phyloP scores from a whole-genome alignment of 2,888 invertebrate species.

The Heliconius hortense region DNA sequence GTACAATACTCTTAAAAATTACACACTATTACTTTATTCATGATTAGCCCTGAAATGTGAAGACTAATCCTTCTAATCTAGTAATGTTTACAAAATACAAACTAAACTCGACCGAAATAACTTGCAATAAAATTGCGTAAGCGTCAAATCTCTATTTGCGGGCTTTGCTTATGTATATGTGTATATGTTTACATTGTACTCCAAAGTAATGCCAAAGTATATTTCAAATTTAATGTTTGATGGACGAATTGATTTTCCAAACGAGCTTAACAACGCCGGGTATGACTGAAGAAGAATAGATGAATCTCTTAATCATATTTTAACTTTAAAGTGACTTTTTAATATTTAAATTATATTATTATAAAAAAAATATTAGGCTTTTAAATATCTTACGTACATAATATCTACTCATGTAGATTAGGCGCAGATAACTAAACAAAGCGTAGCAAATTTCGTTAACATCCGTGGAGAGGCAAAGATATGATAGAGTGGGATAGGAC shows the following conservation, averaged over 20 bases:
- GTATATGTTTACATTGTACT: too few relatives aligned
- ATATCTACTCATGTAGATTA: background rate
- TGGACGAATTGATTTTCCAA: too few relatives aligned
- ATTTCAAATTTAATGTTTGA: too few relatives aligned
- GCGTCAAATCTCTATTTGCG: background rate
- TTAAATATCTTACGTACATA: background rate
- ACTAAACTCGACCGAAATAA: background rate
- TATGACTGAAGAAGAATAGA: too few relatives aligned
- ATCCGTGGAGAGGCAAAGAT: background rate
- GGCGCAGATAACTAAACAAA: background rate
- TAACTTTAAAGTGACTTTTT: too few relatives aligned
- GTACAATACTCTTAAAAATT: too few relatives aligned
- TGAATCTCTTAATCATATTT: too few relatives aligned
- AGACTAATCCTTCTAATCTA: background rate
- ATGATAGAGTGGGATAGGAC: background rate
- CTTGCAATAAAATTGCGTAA: background rate
- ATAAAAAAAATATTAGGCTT: background rate
- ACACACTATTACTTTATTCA: background rate
- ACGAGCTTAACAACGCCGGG: too few relatives aligned
- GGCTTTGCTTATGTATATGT: too few relatives aligned
- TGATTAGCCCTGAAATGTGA: background rate
- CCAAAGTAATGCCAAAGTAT: too few relatives aligned
- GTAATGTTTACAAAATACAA: background rate
- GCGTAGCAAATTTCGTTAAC: background rate
- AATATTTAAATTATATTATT: too few relatives aligned